phyloP scores from a whole-genome alignment of 2,797 vertebrate species.

The Mus spretus region DNA sequence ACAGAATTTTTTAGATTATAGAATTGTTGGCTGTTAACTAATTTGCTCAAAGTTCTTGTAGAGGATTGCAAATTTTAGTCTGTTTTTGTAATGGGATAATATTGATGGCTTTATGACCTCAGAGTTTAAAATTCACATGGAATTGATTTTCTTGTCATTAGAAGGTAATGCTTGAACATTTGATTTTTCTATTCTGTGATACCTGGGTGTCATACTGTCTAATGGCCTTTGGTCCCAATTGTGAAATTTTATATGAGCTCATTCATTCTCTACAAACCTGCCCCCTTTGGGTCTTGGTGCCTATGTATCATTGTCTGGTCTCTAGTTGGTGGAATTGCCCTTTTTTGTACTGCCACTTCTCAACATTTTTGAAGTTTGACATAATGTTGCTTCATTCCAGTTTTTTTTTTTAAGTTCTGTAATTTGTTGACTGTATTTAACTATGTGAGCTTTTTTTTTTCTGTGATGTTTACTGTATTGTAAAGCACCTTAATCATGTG shows the following conservation, averaged over 20 bases:
- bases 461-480: constrained; percentile 85
- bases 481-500: constrained; percentile 82
- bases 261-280: constrained; percentile 38
- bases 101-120: constrained; percentile 66
- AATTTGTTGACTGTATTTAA: constrained; percentile 85
- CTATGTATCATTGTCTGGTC: constrained; percentile 77
- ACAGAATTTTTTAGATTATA: constrained; percentile 39
- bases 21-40: constrained; percentile 65
- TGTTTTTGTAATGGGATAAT: not conserved
- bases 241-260: constrained; percentile 70
- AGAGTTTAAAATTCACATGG: constrained; percentile 62
- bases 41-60: constrained; percentile 64
- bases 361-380: constrained; percentile 79
- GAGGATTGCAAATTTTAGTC: constrained; percentile 58
- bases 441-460: constrained; percentile 83
- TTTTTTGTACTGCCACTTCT: constrained; percentile 82
- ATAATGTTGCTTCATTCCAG: constrained; percentile 81
- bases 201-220: constrained; percentile 64
- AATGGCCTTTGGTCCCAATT: constrained; percentile 73
- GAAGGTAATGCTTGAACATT: constrained; percentile 50
- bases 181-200: constrained; percentile 72
- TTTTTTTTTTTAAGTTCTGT: constrained; percentile 77
- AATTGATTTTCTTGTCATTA: constrained; percentile 69
- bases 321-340: constrained; percentile 78
- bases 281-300: constrained; percentile 66